Evolutionary conservation across 2,113 vertebrate genomes (phyloP), one percentile per base, ranked within the genome.

Genomic region (Spermophilus dauricus): DNA sequence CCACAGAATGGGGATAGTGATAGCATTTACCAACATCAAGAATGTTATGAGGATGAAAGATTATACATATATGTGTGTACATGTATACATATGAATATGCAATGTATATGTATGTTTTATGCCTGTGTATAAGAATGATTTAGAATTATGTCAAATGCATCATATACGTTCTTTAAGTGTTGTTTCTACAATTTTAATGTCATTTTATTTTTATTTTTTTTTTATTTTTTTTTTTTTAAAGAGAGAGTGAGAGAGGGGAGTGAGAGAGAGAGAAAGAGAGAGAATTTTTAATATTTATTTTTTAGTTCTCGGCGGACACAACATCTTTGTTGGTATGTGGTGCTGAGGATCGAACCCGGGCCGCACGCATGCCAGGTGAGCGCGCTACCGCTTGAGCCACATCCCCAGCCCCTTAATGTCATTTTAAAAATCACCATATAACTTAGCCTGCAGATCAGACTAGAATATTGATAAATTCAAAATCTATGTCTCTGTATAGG

Each of bases 401-500:
- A n/a, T n/a, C n/a, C n/a, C n/a, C n/a, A n/a, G n/a, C n/a, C n/a
- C n/a, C n/a, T 48, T 69, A 87, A 24, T 32, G 4, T 78, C 51
- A 78, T 82, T 82, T 86, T 24, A n/a, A 93, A 91, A 95, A 26
- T 4, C 45, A 67, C 10, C 32, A 92, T 42, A 91, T 30, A 87
- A 76, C 26, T 26, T 86, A 86, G 28, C 26, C 13, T 37, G 63
- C 5, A 39, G 58, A 48, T 76, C 58, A 53, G 39, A 58, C 9
- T n/a, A 34, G 17, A 11, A 18, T 30, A 83, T 13, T 42, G 16
- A 37, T 84, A 30, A 85, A 77, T 88, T 94, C 37, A 69, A 87
- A 94, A 93, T 91, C 42, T 67, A 11, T 93, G 16, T 76, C 77
- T 94, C 37, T 94, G 10, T 69, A 65, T 80, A 78, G 61, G n/a